These are phyloP conservation scores for Papilio polytes DNA, from an alignment of 1,140 invertebrate genomes.

Conservation along the genomic window DNA sequence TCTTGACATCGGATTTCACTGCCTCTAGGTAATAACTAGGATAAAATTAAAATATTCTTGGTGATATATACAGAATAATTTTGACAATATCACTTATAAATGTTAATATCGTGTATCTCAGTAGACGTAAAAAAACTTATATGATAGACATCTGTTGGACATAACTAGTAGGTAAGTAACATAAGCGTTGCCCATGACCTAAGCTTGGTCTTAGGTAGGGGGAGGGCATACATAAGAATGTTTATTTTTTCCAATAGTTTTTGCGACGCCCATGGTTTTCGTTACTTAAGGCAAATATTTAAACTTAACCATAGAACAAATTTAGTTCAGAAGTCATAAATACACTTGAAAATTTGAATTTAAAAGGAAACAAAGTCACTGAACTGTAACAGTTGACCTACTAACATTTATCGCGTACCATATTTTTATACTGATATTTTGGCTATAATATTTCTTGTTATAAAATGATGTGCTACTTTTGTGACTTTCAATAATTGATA, in stretches of 20 bases:
- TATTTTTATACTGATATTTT: not conserved
- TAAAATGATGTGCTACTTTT: not conserved
- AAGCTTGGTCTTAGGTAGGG: too few relatives aligned
- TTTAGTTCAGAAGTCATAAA: not conserved
- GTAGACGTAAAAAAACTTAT: not conserved
- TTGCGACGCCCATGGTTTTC: too few relatives aligned
- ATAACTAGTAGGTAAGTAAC: not conserved
- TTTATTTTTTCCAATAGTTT: too few relatives aligned
- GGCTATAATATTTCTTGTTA: not conserved
- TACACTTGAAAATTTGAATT: not conserved
- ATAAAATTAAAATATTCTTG: too few relatives aligned
- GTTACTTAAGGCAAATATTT: not conserved
- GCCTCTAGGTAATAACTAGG: too few relatives aligned
- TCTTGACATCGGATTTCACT: too few relatives aligned
- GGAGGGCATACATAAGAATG: too few relatives aligned
- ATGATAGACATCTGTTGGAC: not conserved
- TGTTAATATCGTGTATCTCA: not conserved
- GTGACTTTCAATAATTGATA: not conserved
- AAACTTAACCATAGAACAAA: not conserved
- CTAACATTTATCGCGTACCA: not conserved
- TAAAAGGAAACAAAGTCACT: constrained; percentile 2
- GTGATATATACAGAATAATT: too few relatives aligned
- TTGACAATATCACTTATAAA: too few relatives aligned
- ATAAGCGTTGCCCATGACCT: too few relatives aligned
- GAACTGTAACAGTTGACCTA: constrained; percentile 13